Evolutionary conservation across 2,797 vertebrate genomes (phyloP), one percentile per base, ranked within the genome.

Genomic region (Lithobates pipiens): DNA sequence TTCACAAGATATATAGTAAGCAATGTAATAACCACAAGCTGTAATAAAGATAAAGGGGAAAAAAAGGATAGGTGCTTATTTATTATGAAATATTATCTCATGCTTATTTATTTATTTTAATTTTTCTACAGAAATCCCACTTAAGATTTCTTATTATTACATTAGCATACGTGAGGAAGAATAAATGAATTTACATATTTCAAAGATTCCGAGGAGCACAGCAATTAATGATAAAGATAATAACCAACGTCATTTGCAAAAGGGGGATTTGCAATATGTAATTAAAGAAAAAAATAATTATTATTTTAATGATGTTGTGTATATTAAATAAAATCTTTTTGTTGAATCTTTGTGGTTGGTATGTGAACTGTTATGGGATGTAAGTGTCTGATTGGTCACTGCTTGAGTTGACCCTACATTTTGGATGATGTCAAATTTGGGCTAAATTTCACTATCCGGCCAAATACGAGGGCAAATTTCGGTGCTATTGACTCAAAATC

Each of bases 21-120:
- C 18, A 77, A 77, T 70, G 65, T 71, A 84, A 84, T 84, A 77
- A 84, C 74, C 42, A 75, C 82, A 57, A 29, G 39, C 82, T 77
- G 82, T 71, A 84, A 84, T 71, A 67, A 61, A 70, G 74, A 84
- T 69, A 76, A 63, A 69, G 11, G 44, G 3, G 15, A 46, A 46
- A 46, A 46, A 46, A 13, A 46, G 11, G 13, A 46, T 39, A 46
- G 81, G 81, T 54, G 44, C 65, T 39, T 71, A 77, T 71, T 70
- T 69, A 84, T 84, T 32, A 63, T 70, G 68, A 61, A 54, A 32
- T 68, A 68, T 68, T 68, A 68, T 68, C 67, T 10, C 2, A 27
- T 32, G 7, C 39, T 39, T 39, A 39, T 39, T 39, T 39, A 39
- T 39, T 39, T 39, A 39, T 67, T 67, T 67, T 29, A 65, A 23